A percentile compares a stretch with the other conserved stretches of the same genome.
Conservation (phyloP, 2,888 invertebrate species). For the Drosophila nr. perissopoda region DNA sequence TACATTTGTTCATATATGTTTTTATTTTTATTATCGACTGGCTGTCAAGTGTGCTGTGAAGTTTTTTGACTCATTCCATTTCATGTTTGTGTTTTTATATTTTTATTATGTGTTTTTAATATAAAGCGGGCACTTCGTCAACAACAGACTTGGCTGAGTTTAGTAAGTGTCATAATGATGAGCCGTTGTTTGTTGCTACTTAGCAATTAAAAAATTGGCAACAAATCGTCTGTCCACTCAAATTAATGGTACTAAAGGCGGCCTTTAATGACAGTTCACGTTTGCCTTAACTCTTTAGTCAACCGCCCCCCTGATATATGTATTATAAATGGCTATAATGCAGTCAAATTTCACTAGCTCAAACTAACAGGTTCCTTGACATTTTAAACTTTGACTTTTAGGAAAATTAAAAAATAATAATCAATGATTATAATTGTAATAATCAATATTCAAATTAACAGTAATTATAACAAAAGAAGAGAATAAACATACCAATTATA, state of each 20-base stretch:
- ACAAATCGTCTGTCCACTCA: constrained; percentile 1
- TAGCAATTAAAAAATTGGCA: constrained; percentile 15
- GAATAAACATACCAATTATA: not conserved
- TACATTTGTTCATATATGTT: constrained; percentile 26
- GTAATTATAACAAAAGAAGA: not conserved
- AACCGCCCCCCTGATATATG: constrained; percentile 4
- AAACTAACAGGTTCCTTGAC: not conserved
- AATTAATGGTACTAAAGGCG: not conserved
- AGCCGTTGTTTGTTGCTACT: constrained; percentile 26
- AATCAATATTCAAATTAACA: not conserved
- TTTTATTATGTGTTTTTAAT: constrained; percentile 6
- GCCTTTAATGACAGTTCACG: constrained; percentile 24
- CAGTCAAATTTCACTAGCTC: not conserved
- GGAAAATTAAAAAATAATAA: not conserved
- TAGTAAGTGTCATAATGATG: constrained; percentile 6
- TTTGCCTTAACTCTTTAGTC: not conserved
- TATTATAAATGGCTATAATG: not conserved
- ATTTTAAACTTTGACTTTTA: not conserved
- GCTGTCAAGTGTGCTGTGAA: not conserved
- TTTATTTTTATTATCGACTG: constrained; percentile 2
- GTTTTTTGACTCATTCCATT: constrained; percentile 12
- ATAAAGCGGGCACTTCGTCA: constrained; percentile 37
- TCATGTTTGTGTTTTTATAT: not conserved
- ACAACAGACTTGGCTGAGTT: constrained; percentile 31
- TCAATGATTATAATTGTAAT: not conserved